Evolutionary conservation across 2,888 invertebrate genomes (phyloP).

Genomic region (Esperia sulphurella): DNA sequence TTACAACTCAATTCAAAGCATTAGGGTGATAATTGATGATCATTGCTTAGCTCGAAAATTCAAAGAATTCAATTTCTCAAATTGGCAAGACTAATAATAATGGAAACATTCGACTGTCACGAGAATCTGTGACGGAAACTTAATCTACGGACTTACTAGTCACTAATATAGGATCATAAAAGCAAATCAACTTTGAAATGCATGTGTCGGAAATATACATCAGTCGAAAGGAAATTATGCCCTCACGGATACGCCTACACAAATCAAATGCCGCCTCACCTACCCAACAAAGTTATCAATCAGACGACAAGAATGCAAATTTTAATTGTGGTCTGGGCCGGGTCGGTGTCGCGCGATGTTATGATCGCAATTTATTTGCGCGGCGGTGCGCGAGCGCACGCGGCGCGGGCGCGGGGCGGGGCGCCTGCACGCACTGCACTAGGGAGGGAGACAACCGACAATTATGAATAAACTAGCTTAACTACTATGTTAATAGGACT

Average conservation of each 20-base stretch:
- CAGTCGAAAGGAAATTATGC: constrained; percentile 13
- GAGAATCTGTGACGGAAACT: not conserved
- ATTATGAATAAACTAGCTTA: constrained; percentile 76
- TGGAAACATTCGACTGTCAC: too few relatives aligned
- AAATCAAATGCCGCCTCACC: constrained; percentile 51
- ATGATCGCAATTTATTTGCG: constrained; percentile 62
- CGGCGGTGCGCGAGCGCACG: constrained; percentile 34
- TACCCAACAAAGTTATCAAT: constrained; percentile 71
- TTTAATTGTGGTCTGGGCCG: constrained; percentile 60
- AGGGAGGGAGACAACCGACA: constrained; percentile 63
- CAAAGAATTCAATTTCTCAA: too few relatives aligned
- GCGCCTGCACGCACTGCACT: constrained; percentile 42
- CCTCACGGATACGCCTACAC: constrained; percentile 31
- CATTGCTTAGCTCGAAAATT: too few relatives aligned
- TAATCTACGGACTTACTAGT: too few relatives aligned
- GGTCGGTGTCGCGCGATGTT: constrained; percentile 57
- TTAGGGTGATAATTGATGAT: too few relatives aligned
- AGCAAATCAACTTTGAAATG: too few relatives aligned
- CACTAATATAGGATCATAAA: too few relatives aligned
- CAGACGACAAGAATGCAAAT: constrained; percentile 70
- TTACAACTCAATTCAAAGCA: too few relatives aligned
- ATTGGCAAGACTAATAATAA: too few relatives aligned
- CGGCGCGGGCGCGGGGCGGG: constrained; percentile 45
- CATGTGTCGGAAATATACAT: not conserved
- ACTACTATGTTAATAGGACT: constrained; percentile 72